Conservation (phyloP, 2,797 vertebrate genomes). For the Phataginus tetradactyla region DNA sequence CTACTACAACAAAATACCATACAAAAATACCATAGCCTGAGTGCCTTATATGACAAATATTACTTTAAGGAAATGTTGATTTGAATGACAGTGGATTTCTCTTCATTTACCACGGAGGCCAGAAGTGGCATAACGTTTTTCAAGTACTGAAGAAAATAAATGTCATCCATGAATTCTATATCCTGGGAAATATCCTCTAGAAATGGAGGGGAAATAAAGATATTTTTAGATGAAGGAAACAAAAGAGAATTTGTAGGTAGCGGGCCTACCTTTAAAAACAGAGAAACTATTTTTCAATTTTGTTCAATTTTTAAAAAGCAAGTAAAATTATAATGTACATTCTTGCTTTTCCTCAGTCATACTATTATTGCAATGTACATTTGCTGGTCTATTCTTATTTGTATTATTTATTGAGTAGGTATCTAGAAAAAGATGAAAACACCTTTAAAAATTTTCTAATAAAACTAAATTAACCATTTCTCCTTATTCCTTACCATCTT, state of each 20-base stretch:
- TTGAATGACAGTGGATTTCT: no score
- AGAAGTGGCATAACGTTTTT: no score
- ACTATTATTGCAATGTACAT: neutral
- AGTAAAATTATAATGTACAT: neutral
- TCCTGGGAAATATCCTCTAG: no score
- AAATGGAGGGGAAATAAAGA: no score
- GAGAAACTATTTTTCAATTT: neutral
- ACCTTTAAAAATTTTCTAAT: neutral
- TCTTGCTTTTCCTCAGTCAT: neutral
- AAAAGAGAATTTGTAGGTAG: no score
- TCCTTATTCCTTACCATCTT: neutral
- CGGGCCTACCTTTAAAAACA: no score
- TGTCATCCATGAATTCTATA: no score
- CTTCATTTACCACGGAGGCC: no score
- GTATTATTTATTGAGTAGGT: neutral
- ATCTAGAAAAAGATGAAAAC: neutral
- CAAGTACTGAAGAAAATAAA: no score
- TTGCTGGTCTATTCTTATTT: neutral
- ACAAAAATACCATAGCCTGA: neutral
- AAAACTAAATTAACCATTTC: neutral
- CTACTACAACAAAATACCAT: neutral
- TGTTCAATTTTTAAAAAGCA: neutral
- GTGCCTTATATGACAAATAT: neutral
- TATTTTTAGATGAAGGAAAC: no score
- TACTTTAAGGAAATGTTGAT: neutral